Conservation (phyloP, 2,888 invertebrate species). For the Stenchaetothrips biformis region DNA sequence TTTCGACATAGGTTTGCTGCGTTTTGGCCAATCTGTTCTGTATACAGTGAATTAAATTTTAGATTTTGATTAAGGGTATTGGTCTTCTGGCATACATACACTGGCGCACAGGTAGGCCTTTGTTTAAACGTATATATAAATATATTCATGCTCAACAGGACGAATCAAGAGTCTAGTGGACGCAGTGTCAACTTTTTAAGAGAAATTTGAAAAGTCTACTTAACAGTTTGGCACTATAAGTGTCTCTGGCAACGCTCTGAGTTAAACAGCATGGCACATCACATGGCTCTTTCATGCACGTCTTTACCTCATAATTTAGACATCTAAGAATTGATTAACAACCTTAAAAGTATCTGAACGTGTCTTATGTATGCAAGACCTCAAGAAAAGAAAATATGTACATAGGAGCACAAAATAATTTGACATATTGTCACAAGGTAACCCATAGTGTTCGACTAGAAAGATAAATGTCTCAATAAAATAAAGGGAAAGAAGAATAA, state of each 20-base stretch:
- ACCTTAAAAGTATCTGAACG: neutral
- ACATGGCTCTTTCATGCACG: neutral
- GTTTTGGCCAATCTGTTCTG: neutral
- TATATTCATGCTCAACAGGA: neutral
- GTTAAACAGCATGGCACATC: slow-evolving; percentile 17
- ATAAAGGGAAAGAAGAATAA: slow-evolving; percentile 18
- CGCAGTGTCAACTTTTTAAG: neutral
- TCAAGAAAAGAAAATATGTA: neutral
- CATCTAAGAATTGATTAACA: slow-evolving; percentile 2
- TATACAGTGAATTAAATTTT: neutral
- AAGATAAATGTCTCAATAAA: slow-evolving; percentile 13
- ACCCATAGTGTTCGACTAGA: slow-evolving; percentile 21
- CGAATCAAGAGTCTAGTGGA: neutral
- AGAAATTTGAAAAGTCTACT: neutral
- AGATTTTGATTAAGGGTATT: neutral
- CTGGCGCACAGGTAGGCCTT: neutral
- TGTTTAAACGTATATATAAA: neutral
- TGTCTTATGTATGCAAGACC: neutral
- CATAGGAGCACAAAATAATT: slow-evolving; percentile 19
- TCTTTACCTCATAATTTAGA: neutral
- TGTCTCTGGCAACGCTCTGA: neutral
- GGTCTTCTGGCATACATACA: neutral
- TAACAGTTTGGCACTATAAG: slow-evolving; percentile 8
- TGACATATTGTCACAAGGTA: slow-evolving; percentile 23
- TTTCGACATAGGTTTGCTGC: neutral